Base-by-base conservation (phyloP, 2,888 invertebrate species). In the Torymus tubicola region DNA sequence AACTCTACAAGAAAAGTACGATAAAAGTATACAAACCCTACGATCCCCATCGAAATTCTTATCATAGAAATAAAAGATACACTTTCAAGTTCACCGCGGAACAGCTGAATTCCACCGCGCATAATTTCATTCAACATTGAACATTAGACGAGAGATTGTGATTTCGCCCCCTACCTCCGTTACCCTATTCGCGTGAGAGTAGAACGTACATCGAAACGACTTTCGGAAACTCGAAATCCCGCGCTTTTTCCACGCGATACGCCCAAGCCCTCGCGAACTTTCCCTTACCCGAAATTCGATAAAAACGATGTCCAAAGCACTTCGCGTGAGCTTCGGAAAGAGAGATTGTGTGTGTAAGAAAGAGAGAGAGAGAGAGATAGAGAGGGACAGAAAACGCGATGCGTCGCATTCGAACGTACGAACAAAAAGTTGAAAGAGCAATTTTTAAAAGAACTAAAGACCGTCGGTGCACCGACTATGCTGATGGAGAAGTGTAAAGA, bases 221-320 rank as follows among this genome's bases (percentile, higher is more conserved):
- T 76, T 55, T 69, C 57, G 21, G 18, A 63, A 76, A 75, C 75
- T 75, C 58, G 50, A n/a, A 18, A 64, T 63, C 64, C 65, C 53
- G 12, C 52, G 10, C 18, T 71, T 70, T 68, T 70, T 71, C 42
- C 42, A 42, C 42, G 42, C 42, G 42, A 42, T 64, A 57, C 16
- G 52, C 52, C 57, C 53, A 16, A 64, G 31, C 50, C 60, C 50
- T n/a, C 42, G 42, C 42, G 10, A 42, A 42, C 42, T 42, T 42
- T 42, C 8, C 8, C 42, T 8, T 2, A 53, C 5, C 57, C 14
- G 2, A 78, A 78, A 78, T 72, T 72, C 55, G 67, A 78, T 78
- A 78, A 72, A 72, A 72, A 65, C n/a, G 72, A 67, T 55, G 31
- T 77, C 58, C 14, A 4, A 63, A 52, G 50, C 70, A 58, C 52